Conservation (phyloP, 2,113 vertebrate genomes). For the Eudyptes chrysolophus region DNA sequence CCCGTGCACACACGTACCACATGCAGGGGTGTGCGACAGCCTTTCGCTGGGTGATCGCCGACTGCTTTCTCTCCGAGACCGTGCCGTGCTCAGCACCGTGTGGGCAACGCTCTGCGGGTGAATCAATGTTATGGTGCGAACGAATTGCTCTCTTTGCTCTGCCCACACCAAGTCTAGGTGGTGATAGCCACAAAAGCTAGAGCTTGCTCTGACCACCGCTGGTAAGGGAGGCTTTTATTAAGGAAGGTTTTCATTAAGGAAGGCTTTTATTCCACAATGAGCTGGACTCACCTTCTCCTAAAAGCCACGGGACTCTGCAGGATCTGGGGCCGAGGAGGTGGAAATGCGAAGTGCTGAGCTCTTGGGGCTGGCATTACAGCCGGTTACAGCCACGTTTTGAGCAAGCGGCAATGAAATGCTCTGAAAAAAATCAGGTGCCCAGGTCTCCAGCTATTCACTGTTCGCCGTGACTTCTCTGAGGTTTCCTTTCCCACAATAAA, state of each 20-base stretch:
- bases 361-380: not conserved
- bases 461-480: not conserved
- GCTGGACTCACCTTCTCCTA: not conserved
- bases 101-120: not conserved
- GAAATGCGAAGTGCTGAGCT: not conserved
- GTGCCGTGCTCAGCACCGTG: fast-evolving
- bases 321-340: not conserved
- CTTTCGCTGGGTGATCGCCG: fast-evolving
- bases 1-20: fast-evolving
- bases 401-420: not conserved
- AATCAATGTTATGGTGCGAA: not conserved
- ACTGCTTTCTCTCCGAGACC: not conserved
- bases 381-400: fast-evolving
- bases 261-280: not conserved
- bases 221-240: not conserved
- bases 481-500: constrained; percentile 41
- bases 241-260: not conserved
- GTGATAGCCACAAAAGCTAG: not conserved
- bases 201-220: fast-evolving
- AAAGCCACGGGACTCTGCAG: not conserved
- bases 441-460: not conserved
- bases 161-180: not conserved
- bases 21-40: not conserved
- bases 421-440: not conserved
- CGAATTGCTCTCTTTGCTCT: not conserved